phyloP scores from a whole-genome alignment of 2,113 vertebrate species.

The Xiphorhynchus elegans region DNA sequence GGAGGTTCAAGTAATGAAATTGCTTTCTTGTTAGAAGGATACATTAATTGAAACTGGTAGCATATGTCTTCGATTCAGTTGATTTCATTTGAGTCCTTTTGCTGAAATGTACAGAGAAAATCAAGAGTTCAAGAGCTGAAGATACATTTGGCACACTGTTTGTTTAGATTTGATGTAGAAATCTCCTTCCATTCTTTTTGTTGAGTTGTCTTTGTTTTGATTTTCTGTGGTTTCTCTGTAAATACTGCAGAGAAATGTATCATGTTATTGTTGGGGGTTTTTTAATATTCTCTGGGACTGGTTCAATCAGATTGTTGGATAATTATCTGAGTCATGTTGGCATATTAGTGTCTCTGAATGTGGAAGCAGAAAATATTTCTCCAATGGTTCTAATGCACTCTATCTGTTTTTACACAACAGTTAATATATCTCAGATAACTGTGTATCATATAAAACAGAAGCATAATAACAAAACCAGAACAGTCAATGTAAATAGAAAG shows the following conservation, averaged over 20 bases:
- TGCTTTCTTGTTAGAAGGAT: background rate
- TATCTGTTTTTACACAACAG: background rate
- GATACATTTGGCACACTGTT: background rate
- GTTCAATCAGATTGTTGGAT: background rate
- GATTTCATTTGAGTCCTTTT: background rate
- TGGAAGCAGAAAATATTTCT: background rate
- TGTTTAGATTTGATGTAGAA: background rate
- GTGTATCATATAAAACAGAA: background rate
- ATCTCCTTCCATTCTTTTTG: background rate
- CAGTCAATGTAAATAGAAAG: background rate
- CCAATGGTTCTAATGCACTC: background rate
- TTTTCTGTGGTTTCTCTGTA: background rate
- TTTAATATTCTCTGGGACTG: background rate
- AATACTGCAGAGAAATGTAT: background rate
- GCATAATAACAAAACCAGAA: background rate
- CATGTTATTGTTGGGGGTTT: background rate
- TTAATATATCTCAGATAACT: background rate
- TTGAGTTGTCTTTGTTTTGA: background rate
- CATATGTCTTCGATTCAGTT: background rate
- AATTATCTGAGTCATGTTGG: constrained; percentile 2
- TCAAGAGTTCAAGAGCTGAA: background rate
- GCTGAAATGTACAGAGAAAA: background rate
- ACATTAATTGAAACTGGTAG: background rate
- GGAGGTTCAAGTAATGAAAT: background rate
- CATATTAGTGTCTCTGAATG: background rate